These are phyloP conservation scores for Mormyrus hasselquistii DNA, from an alignment of 2,797 vertebrate species.

Conservation along the genomic window DNA sequence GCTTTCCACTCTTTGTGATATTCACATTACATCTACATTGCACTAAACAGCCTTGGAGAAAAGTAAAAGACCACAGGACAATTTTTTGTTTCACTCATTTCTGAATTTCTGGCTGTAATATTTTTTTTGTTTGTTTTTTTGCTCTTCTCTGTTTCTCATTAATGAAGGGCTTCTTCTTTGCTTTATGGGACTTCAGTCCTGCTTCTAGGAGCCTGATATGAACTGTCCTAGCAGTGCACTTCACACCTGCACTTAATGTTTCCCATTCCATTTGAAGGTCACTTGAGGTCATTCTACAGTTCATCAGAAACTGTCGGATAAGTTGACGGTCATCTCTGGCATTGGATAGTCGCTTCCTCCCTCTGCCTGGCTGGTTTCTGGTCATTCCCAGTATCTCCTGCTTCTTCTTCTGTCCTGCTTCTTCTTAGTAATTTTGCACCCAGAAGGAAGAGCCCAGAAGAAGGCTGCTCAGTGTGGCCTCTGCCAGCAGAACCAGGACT, in stretches of 20 bases:
- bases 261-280: not conserved
- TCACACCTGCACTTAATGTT: not conserved
- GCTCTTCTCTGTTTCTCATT: not conserved
- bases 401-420: not conserved
- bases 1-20: not conserved
- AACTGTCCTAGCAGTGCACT: not conserved
- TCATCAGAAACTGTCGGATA: not conserved
- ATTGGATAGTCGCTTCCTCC: not conserved
- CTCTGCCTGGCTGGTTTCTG: not conserved
- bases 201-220: not conserved
- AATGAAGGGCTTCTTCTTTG: not conserved
- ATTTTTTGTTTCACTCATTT: not conserved
- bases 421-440: not conserved
- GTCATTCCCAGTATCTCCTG: not conserved
- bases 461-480: not conserved
- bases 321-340: not conserved
- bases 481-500: not conserved
- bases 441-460: not conserved
- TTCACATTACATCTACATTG: not conserved
- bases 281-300: not conserved
- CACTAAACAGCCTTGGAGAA: not conserved
- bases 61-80: not conserved
- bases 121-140: not conserved
- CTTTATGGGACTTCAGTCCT: not conserved
- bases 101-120: not conserved